Base-by-base conservation (phyloP, 2,888 invertebrate species). In the Slavum lentiscoides region DNA sequence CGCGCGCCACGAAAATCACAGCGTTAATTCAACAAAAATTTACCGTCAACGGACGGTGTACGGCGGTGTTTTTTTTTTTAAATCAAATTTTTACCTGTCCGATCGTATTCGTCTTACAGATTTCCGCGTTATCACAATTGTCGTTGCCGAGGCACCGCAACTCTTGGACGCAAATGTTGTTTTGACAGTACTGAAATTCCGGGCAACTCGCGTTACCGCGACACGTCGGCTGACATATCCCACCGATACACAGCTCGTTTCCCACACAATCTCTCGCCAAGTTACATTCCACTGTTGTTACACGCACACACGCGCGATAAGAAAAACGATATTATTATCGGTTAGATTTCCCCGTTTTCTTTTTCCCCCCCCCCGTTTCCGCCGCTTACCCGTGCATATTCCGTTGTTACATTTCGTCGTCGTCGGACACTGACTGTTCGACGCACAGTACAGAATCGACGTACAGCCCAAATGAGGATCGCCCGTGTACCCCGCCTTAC, bases 391-490 rank as follows among this genome's bases (percentile, higher is more conserved):
- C 82, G 90, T 90, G 85, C 95, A 95, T 83, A 95, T 89, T 82
- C 94, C 94, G 83, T 92, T 93, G 82, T 92, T 90, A 85, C 96
- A 96, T 85, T 92, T 92, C 17, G 94, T 93, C 75, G 94, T 94
- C 3, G 93, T 90, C 0, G 94, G 91, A 86, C 96, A 96, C 85
- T 94, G 94, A 62, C 88, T 89, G 83, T 95, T 94, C 80, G 89
- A 89, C 70, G 91, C 91, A 85, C 96, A 96, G 85, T 94, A 94
- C 84, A 94, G 93, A 74, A 96, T 89, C 2, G 92, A 90, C 43
- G 93, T 91, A 85, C 96, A 96, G 19, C 95, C 95, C 83, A 94
- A 89, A 82, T 93, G 91, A 17, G 96, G 93, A 87, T 95, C 94
- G 43, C 95, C 95, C 0, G 94, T 94, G 83, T 91, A 93, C 67